Conservation (phyloP, 64 coral and sea anemone species). For the Trachythela sp. region DNA sequence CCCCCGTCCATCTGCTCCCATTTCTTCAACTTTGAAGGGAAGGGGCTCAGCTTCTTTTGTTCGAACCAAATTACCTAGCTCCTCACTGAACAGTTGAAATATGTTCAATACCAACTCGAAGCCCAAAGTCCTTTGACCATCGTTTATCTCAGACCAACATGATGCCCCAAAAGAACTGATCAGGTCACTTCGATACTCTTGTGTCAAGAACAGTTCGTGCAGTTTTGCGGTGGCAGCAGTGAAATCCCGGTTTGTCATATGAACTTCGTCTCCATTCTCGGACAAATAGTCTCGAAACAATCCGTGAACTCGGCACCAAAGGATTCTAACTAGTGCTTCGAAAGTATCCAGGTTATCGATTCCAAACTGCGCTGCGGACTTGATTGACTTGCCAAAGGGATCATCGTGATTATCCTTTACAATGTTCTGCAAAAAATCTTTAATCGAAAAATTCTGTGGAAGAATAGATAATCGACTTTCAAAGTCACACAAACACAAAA, state of each 20-base stretch:
- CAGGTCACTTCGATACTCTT: neutral
- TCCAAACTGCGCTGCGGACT: neutral
- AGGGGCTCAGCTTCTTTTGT: neutral
- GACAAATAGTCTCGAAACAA: neutral
- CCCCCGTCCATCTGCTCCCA: neutral
- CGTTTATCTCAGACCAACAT: neutral
- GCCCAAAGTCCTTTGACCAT: constrained; percentile 24
- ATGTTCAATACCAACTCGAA: neutral
- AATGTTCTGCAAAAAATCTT: neutral
- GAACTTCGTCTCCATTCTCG: neutral
- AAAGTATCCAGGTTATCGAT: neutral
- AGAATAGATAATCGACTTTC: neutral
- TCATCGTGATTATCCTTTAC: neutral
- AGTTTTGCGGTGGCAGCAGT: neutral
- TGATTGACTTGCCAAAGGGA: neutral
- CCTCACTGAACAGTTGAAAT: constrained; percentile 10
- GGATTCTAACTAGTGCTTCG: neutral
- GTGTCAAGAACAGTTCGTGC: neutral
- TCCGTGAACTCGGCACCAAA: neutral
- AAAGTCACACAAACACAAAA: neutral
- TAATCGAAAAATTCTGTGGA: neutral
- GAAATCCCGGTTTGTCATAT: constrained; percentile 22
- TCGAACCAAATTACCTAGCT: neutral
- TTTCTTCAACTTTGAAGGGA: constrained; percentile 11
- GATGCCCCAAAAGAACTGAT: neutral